Evolutionary conservation across 2,888 invertebrate genomes (phyloP), one percentile per base, ranked within the genome.

Genomic region (Plebejus anna): DNA sequence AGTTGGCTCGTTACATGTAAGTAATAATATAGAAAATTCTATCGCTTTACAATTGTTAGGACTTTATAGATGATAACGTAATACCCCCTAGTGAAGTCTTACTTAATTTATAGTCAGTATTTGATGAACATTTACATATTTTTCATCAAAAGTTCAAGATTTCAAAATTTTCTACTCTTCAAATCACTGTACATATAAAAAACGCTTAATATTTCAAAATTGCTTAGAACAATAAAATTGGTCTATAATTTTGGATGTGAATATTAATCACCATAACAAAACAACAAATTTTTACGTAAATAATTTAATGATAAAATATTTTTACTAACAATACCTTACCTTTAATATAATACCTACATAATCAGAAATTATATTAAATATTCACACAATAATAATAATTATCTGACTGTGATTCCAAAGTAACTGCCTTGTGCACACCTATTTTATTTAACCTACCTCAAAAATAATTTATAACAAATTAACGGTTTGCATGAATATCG

Each of bases 41-140:
- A 28, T 73, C 55, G 55, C 73, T 73, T 72, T 51, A 32, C 51
- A 55, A 28, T 28, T 51, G 47, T 73, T 55, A 55, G 28, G 32
- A 55, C 22, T 47, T 47, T 72, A n/a, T 55, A 73, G 28, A 51
- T 47, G 32, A 28, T 73, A 55, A 51, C 55, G 73, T 55, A 51
- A 73, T 73, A 73, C 28, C 4, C 72, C 13, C 28, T 47, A 72
- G 22, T 28, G 28, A 13, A 32, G 32, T 28, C 66, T 28, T 55
- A 55, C 51, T 11, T 51, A 2, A 32, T 32, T 32, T 32, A 73
- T 73, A 73, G 32, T 22, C 42, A 73, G 51, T 72, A 16, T 73
- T 42, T 42, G 22, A 38, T 71, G n/a, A 66, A 66, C 66, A 66
- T 66, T 66, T 66, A 16, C 32, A 66, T 1, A 36, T 66, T 36